Evolutionary conservation across 1,140 invertebrate genomes (phyloP), one percentile per base, ranked within the genome.

Genomic region (Hetaerina americana): DNA sequence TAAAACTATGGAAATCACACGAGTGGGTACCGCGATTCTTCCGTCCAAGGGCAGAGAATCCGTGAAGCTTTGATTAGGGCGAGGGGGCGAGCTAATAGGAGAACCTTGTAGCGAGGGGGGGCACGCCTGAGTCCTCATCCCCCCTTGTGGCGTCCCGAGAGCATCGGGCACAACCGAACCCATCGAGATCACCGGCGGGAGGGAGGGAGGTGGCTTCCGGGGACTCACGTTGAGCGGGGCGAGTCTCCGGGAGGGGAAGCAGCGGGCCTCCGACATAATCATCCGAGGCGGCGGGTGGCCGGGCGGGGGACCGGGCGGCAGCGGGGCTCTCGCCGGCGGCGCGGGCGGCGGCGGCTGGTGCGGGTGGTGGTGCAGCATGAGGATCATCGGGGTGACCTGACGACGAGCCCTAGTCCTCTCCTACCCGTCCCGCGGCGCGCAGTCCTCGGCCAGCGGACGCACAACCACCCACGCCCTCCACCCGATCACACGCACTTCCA

Each of bases 181-280:
- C n/a, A n/a, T n/a, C n/a, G n/a, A n/a, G n/a, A n/a, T n/a, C n/a
- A n/a, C n/a, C n/a, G n/a, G n/a, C n/a, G n/a, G n/a, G n/a, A n/a
- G n/a, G n/a, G n/a, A n/a, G n/a, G n/a, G n/a, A n/a, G n/a, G n/a
- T n/a, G n/a, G n/a, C n/a, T n/a, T 18, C 10, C 1, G 40, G 2
- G 2, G 26, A 69, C 68, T 69, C 68, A 69, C 68, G 26, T 69
- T 22, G 0, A 69, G 26, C 1, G 68, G 68, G 15, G 68, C 68
- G 26, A 69, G 68, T 8, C 68, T 22, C 15, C 26, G 68, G 8
- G 68, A 28, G 18, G 28, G 28, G 26, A 27, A 28, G 26, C 26
- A 27, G 22, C 68, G 26, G 24, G 28, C 68, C n/a, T 69, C 68
- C 68, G 68, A 69, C 68, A 69, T 69, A 57, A 57, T 57, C 68